Conservation (phyloP, 2,113 vertebrate genomes). For the Pycnonotus jocosus region DNA sequence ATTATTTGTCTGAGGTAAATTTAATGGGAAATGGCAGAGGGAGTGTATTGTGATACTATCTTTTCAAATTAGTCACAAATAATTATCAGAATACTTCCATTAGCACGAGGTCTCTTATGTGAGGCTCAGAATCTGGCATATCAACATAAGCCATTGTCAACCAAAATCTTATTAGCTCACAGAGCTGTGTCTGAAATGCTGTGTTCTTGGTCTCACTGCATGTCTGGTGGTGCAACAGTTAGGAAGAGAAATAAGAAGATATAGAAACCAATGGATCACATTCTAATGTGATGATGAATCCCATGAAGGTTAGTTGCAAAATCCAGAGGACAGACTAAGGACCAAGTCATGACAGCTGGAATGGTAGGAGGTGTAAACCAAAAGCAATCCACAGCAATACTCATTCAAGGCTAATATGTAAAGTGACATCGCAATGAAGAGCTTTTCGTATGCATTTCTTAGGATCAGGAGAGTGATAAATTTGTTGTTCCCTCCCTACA, state of each 20-base stretch:
- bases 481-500: background rate
- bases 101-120: background rate
- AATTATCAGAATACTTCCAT: background rate
- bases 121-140: background rate
- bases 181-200: background rate
- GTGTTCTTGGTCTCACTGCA: background rate
- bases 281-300: background rate
- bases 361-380: background rate
- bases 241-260: background rate
- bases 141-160: background rate
- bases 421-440: background rate
- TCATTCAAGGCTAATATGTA: background rate
- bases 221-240: background rate
- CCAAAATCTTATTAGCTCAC: background rate
- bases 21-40: background rate
- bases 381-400: background rate
- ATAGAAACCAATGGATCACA: background rate
- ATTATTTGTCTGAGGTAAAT: constrained; percentile 6
- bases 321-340: background rate
- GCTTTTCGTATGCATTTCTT: background rate
- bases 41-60: background rate
- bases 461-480: background rate
- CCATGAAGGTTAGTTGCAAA: background rate
- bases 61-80: constrained; percentile 25
- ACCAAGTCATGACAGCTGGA: background rate